Base-by-base conservation (phyloP, 2,888 invertebrate genomes). In the Erebia palarica region DNA sequence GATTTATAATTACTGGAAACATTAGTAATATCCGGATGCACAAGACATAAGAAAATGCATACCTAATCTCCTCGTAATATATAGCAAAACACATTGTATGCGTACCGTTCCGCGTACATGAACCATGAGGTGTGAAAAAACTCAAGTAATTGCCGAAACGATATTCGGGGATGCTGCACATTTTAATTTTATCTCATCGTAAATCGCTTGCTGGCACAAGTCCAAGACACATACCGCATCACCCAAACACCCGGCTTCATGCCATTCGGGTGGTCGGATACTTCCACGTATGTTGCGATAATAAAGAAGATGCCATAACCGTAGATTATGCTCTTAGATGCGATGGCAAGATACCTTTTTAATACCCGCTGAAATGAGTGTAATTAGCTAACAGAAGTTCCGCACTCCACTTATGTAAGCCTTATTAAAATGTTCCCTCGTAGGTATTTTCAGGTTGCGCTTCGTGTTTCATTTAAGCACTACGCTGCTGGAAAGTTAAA, bases 121-220 rank as follows among this genome's bases (percentile, higher is more conserved):
- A n/a, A n/a, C n/a, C n/a, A n/a, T n/a, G 69, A 72, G 71, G 70
- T 57, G 66, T 21, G 57, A 7, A 58, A 69, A 75, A 81, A 79
- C 74, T 70, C 75, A 58, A 79, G 78, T 77, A 77, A 82, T 77
- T 81, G 84, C 82, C 84, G 87, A 86, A 84, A 85, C 79, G 79
- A 75, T 81, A 77, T 80, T 81, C 77, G 80, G 79, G 82, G 80
- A 82, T 81, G 79, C 76, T 88, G 87, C 85, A 88, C 78, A 83
- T 87, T 89, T 88, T 88, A 88, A 86, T 86, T 88, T 86, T 87
- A 85, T 86, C 84, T 81, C 78, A 79, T 83, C 84, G 86, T 88
- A 87, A 87, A 87, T 87, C 82, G 83, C 84, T 80, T 79, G 79
- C 87, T 92, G 92, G 92, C 88, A 73, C 80, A 72, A 77, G 81